Evolutionary conservation across 2,113 vertebrate genomes (phyloP).

Genomic region (Bubo bubo): DNA sequence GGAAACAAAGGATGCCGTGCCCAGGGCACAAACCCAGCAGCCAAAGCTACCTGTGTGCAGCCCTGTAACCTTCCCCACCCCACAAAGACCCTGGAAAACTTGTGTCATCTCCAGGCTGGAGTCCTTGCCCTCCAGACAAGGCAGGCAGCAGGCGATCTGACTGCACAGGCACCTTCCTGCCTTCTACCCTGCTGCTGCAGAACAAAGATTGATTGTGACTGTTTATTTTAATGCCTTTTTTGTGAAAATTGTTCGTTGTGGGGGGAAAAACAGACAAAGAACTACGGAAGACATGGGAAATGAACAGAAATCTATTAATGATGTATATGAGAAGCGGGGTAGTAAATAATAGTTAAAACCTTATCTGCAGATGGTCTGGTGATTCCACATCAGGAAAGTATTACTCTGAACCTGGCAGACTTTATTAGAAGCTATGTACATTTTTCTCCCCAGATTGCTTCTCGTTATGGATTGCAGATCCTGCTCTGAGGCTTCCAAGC

Average conservation of each 20-base stretch:
- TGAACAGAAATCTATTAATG: neutral
- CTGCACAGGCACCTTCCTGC: neutral
- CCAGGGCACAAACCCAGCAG: neutral
- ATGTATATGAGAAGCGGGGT: neutral
- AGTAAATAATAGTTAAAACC: neutral
- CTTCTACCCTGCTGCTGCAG: neutral
- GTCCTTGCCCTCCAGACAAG: neutral
- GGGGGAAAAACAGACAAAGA: neutral
- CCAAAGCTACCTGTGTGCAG: neutral
- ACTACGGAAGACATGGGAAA: neutral
- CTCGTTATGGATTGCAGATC: neutral
- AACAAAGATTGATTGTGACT: neutral
- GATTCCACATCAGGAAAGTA: neutral
- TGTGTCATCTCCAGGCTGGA: rapidly evolving
- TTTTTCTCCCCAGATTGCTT: neutral
- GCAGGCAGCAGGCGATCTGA: neutral
- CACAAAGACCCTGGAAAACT: neutral
- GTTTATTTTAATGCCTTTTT: neutral
- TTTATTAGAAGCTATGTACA: neutral
- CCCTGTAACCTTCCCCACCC: neutral
- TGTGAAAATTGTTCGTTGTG: rapidly evolving
- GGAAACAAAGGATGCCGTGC: neutral
- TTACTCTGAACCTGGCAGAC: neutral
- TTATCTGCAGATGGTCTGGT: neutral
- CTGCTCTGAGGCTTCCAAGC: neutral